Conservation (phyloP, 2,888 invertebrate genomes). For the Acronicta aceris region DNA sequence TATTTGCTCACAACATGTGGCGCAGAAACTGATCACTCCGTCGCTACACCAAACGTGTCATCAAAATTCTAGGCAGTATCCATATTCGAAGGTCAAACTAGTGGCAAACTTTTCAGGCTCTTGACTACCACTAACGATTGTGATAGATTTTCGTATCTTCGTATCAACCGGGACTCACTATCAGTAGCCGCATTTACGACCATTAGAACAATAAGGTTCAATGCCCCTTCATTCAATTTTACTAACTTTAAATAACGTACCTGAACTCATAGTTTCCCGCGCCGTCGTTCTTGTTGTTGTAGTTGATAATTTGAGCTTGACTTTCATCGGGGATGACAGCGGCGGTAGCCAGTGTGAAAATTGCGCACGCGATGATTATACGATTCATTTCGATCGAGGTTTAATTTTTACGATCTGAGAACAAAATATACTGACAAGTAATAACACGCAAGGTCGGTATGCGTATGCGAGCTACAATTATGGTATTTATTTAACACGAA, state of each 20-base stretch:
- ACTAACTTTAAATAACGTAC: slow-evolving; percentile 43
- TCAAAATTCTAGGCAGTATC: no score
- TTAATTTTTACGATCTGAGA: slow-evolving; percentile 14
- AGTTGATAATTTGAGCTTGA: slow-evolving; percentile 53
- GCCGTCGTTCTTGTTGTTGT: slow-evolving; percentile 54
- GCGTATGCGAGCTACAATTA: slow-evolving; percentile 7
- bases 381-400: slow-evolving; percentile 34
- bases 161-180: no score
- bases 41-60: no score
- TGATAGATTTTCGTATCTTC: no score
- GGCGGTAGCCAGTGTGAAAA: slow-evolving; percentile 37
- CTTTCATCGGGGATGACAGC: slow-evolving; percentile 48
- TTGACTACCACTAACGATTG: no score
- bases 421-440: slow-evolving; percentile 10
- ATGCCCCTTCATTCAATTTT: no score
- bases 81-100: no score
- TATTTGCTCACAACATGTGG: no score
- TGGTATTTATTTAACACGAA: background rate
- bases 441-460: slow-evolving; percentile 15
- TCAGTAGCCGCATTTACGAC: no score
- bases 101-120: no score
- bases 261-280: slow-evolving; percentile 63
- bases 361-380: slow-evolving; percentile 29
- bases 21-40: no score
- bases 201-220: no score